Conservation (phyloP, 2,113 vertebrate genomes). For the Phaetusa simplex region DNA sequence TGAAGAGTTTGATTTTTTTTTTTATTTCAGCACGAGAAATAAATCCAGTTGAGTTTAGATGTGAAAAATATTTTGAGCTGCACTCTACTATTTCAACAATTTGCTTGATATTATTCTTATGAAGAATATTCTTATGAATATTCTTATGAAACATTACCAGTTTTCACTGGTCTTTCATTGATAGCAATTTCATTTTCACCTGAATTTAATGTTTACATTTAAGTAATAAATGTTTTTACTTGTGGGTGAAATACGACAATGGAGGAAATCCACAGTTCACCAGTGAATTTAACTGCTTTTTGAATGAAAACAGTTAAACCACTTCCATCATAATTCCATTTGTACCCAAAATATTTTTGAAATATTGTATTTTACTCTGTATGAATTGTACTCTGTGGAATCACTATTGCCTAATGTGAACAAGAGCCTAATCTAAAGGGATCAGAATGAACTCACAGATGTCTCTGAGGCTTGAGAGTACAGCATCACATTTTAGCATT, state of each 20-base stretch:
- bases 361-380: neutral
- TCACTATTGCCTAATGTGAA: neutral
- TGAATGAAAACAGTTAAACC: neutral
- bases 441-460: neutral
- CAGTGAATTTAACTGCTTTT: neutral
- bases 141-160: neutral
- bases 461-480: neutral
- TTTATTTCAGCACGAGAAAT: neutral
- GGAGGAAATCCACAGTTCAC: neutral
- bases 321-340: neutral
- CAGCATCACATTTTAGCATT: neutral
- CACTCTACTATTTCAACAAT: neutral
- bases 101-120: neutral
- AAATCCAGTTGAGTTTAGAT: neutral
- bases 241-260: rapidly evolving
- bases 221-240: neutral
- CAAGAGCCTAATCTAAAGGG: neutral
- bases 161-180: neutral
- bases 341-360: neutral
- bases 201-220: neutral
- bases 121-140: neutral
- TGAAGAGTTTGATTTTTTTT: neutral
- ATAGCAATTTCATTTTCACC: neutral
- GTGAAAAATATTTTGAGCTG: neutral
- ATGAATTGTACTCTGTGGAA: neutral